Percentiles rank a stretch among this genome's conserved stretches.
phyloP scores from a whole-genome alignment of 1,140 invertebrate genomes.

The Procambarus virginalis region DNA sequence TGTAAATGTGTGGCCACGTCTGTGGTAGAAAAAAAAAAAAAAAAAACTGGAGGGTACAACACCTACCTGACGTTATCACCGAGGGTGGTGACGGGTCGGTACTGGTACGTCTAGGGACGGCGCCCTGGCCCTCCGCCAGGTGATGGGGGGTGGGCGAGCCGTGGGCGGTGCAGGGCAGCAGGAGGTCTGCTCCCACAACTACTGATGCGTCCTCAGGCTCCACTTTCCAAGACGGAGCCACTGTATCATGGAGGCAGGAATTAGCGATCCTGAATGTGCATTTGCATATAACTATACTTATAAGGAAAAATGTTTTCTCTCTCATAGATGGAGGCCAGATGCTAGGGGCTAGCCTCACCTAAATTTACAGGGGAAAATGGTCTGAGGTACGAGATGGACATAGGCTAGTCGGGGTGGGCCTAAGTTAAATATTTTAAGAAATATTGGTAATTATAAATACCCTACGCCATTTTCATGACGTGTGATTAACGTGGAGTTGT shows the following conservation, averaged over 20 bases:
- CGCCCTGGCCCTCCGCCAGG: conserved; percentile 72
- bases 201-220: conserved; percentile 50
- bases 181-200: conserved; percentile 82
- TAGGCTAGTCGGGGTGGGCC: too few species aligned
- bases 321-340: background rate
- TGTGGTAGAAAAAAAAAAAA: background rate
- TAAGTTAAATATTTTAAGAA: too few species aligned
- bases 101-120: conserved; percentile 57
- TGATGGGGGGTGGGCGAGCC: conserved; percentile 84
- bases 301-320: too few species aligned
- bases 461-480: background rate
- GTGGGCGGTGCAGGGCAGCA: conserved; percentile 87
- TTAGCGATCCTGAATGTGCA: too few species aligned
- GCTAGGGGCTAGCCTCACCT: too few species aligned
- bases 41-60: too few species aligned
- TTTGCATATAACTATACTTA: too few species aligned
- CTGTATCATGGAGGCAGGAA: background rate
- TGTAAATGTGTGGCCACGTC: too few species aligned
- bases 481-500: too few species aligned
- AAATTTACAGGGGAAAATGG: too few species aligned
- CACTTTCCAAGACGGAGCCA: conserved; percentile 48
- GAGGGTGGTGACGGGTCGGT: conserved; percentile 50
- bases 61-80: conserved; percentile 56
- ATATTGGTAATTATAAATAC: too few species aligned
- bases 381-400: too few species aligned